Evolutionary conservation across 2,888 invertebrate species (phyloP).

Genomic region (Brachypalpus laphriformis): DNA sequence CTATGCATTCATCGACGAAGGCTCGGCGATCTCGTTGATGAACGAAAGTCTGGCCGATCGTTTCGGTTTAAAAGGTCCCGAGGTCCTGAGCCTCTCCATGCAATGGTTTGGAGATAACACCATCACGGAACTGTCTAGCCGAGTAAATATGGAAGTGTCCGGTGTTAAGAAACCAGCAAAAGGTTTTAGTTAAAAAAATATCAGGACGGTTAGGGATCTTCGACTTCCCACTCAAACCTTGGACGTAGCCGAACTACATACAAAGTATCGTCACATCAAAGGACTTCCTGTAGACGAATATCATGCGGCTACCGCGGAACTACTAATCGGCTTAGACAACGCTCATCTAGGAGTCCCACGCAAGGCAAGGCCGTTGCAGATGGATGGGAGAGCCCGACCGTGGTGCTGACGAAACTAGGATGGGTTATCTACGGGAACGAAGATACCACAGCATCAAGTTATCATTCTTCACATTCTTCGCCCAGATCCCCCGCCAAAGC

Average conservation of each 20-base stretch:
- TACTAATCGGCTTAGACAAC: conserved; percentile 40
- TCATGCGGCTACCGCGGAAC: background rate
- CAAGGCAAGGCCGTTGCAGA: background rate
- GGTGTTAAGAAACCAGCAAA: conserved; percentile 14
- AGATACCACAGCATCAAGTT: background rate
- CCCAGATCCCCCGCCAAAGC: background rate
- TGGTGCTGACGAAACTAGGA: conserved; percentile 20
- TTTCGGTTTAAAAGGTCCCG: conserved; percentile 37
- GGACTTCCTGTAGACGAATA: conserved; percentile 20
- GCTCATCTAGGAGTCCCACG: conserved; percentile 29
- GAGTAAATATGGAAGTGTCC: conserved; percentile 46
- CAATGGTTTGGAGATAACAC: conserved; percentile 65
- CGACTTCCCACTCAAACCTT: conserved; percentile 33
- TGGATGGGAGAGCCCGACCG: conserved; percentile 24
- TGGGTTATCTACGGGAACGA: conserved; percentile 36
- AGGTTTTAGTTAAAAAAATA: conserved; percentile 45
- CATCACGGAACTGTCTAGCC: conserved; percentile 35
- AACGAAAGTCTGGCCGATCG: conserved; percentile 39
- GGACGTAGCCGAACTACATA: background rate
- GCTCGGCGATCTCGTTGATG: conserved; percentile 48
- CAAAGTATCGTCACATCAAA: conserved; percentile 15
- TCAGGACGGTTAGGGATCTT: conserved; percentile 40
- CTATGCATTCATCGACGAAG: conserved; percentile 58
- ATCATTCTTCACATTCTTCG: background rate
- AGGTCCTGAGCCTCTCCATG: conserved; percentile 37